phyloP scores from a whole-genome alignment of 2,888 invertebrate genomes.

The Torymus texanus region DNA sequence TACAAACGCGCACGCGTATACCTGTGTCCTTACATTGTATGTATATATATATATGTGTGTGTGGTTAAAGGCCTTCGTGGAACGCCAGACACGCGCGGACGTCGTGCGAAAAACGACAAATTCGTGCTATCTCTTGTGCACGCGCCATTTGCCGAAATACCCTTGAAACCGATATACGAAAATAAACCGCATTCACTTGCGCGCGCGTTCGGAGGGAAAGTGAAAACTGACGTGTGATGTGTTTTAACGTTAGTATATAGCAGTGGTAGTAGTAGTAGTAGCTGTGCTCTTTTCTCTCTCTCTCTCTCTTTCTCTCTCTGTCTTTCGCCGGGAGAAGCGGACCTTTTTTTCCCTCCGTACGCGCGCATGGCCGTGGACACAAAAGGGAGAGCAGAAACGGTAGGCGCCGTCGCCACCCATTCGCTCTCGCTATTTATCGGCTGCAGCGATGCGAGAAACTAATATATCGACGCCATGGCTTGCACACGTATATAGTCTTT shows the following conservation, averaged over 20 bases:
- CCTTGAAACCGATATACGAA: conserved; percentile 49
- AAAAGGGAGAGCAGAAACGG: conserved; percentile 31
- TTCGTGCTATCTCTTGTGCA: neutral
- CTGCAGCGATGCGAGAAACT: conserved; percentile 49
- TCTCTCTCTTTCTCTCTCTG: neutral
- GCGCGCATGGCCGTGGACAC: neutral
- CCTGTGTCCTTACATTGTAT: neutral
- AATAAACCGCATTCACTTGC: conserved; percentile 30
- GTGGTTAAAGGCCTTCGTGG: too few relatives aligned
- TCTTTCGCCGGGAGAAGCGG: too few relatives aligned
- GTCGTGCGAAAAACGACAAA: conserved; percentile 8
- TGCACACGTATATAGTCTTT: neutral
- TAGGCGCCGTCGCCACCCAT: neutral
- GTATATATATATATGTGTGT: neutral
- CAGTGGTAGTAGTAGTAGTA: too few relatives aligned
- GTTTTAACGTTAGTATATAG: too few relatives aligned
- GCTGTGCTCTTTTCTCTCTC: neutral
- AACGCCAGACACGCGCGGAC: too few relatives aligned
- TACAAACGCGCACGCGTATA: neutral
- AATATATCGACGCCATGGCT: neutral
- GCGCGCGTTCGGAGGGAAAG: conserved; percentile 8
- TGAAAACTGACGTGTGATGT: conserved; percentile 18
- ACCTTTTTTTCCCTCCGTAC: neutral
- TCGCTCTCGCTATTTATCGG: conserved; percentile 34
- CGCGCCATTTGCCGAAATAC: conserved; percentile 17